Evolutionary conservation across 1,140 invertebrate genomes (phyloP).

Genomic region (Pseudomyrmex cubaensis): DNA sequence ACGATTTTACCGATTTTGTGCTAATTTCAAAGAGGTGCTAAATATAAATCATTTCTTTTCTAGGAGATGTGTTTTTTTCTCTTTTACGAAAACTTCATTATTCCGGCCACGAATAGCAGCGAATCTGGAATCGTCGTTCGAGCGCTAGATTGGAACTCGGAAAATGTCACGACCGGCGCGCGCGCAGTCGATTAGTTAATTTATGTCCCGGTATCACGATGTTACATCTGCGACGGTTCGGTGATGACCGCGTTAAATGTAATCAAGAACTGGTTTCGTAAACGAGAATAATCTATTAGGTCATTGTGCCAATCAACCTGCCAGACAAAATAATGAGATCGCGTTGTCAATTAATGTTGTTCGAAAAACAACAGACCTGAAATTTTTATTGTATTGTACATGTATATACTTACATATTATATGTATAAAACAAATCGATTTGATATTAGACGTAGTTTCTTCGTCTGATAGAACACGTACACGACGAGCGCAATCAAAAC

Average conservation of each 20-base stretch:
- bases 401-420: too few relatives aligned
- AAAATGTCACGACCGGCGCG: constrained; percentile 50
- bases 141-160: constrained; percentile 34
- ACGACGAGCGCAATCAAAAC: background rate
- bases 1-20: too few relatives aligned
- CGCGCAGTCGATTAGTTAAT: constrained; percentile 69
- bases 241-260: constrained; percentile 65
- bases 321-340: constrained; percentile 29
- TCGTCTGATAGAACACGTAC: too few relatives aligned
- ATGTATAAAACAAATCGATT: too few relatives aligned
- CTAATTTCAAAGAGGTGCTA: background rate
- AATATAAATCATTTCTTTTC: background rate
- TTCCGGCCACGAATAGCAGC: background rate
- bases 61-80: background rate
- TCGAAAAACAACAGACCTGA: too few relatives aligned
- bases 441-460: too few relatives aligned
- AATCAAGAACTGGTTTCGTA: constrained; percentile 66
- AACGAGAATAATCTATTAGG: constrained; percentile 51
- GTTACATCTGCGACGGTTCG: constrained; percentile 47
- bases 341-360: background rate
- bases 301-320: constrained; percentile 4
- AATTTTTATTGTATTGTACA: too few relatives aligned
- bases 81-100: background rate
- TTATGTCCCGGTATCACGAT: constrained; percentile 68
- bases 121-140: background rate